Base-by-base conservation (phyloP, 2,113 vertebrate species). In the Malurus alboscapulatus region DNA sequence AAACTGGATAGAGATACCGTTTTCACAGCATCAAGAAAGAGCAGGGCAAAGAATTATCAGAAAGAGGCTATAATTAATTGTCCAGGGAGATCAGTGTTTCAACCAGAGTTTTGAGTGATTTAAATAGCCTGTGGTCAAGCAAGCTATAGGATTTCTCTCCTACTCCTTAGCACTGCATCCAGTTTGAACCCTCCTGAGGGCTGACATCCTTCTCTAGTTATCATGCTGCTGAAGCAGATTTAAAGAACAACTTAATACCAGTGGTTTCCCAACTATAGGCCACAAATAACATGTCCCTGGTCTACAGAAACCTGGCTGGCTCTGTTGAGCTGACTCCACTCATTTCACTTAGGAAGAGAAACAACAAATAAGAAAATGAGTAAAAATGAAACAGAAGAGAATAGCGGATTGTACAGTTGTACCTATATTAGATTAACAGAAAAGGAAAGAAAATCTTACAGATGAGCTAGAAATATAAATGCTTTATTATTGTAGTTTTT, bases 301-400 rank as follows among this genome's bases (percentile, higher is more conserved):
- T 61, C 66, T 92, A 74, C 62, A 94, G 84, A 84, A 87, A 93
- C n/a, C 68, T 87, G 61, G 68, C 48, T n/a, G 67, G 65, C n/a
- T 89, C 57, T 63, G 15, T 32, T 88, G 61, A 67, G 76, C 84
- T 96, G 85, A 94, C 65, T 93, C 75, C 17, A 26, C 84, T 93
- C 48, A 66, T 94, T 90, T 84, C 57, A 77, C 65, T 94, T 18
- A 22, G 29, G 47, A 72, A 87, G 29, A 84, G 36, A 84, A 91
- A 85, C 16, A 90, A 80, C n/a, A 84, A 65, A 87, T 36, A n/a
- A 67, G 47, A 59, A 71, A 53, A 80, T 32, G 17, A 79, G 26
- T 51, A 83, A 90, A 92, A 81, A 82, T 75, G 4, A 12, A 48
- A 65, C 44, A 29, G 14, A 78, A 84, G 44, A 87, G 29, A 77